phyloP scores from a whole-genome alignment of 2,888 invertebrate genomes.

The Drosophila pegasa region DNA sequence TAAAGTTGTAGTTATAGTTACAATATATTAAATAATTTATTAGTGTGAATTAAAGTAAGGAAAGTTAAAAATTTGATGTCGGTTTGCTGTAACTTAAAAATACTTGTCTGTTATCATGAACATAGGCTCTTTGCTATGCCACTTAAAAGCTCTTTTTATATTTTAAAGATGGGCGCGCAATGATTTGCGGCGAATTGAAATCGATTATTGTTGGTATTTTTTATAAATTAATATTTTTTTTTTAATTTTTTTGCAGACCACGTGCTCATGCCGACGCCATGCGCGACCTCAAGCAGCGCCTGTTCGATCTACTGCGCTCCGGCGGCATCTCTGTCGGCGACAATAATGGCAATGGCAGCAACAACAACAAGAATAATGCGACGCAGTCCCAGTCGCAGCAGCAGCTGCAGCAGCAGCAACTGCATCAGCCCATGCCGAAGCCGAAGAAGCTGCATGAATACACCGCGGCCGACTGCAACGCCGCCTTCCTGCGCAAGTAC shows the following conservation, averaged over 20 bases:
- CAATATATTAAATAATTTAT: too few relatives aligned
- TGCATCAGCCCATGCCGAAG: conserved; percentile 59
- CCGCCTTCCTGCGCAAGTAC: conserved; percentile 83
- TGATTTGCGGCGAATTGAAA: not conserved
- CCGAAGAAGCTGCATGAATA: conserved; percentile 84
- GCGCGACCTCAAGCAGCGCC: conserved; percentile 84
- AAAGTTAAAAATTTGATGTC: too few relatives aligned
- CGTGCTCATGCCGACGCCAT: conserved; percentile 62
- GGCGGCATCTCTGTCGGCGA: conserved; percentile 72
- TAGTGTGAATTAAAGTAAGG: too few relatives aligned
- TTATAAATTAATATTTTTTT: not conserved
- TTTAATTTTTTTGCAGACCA: conserved; percentile 32
- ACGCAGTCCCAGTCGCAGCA: conserved; percentile 29
- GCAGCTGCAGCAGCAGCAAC: conserved; percentile 34
- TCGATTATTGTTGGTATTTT: not conserved
- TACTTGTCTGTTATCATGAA: not conserved
- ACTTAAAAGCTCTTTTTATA: not conserved
- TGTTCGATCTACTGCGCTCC: conserved; percentile 83
- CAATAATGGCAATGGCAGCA: conserved; percentile 32
- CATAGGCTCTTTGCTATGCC: conserved; percentile 14
- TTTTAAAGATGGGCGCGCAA: not conserved
- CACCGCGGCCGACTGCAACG: conserved; percentile 81
- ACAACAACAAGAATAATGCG: conserved; percentile 18
- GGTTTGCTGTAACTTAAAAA: too few relatives aligned
- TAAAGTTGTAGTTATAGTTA: too few relatives aligned